Percentiles rank a stretch among this genome's conserved stretches.
Evolutionary conservation across 2,888 invertebrate genomes (phyloP).

Genomic region (Phalera bucephala): DNA sequence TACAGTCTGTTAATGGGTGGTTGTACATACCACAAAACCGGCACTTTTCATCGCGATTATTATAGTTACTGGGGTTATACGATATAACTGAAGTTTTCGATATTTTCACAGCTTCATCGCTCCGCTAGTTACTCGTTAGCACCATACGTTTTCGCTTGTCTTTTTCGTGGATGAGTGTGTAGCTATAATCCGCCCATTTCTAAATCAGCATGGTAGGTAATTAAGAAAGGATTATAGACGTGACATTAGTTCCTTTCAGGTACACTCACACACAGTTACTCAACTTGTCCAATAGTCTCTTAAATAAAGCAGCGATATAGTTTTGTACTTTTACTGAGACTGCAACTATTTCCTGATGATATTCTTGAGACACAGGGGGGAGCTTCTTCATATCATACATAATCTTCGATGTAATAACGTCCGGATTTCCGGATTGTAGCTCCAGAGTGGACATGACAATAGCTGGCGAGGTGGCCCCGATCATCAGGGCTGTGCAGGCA

Average conservation of each 20-base stretch:
- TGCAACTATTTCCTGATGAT: slow-evolving; percentile 23
- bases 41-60: slow-evolving; percentile 8
- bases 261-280: no score
- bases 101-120: slow-evolving; percentile 21
- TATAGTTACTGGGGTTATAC: neutral
- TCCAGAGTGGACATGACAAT: no score
- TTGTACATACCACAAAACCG: slow-evolving; percentile 9
- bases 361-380: slow-evolving; percentile 8
- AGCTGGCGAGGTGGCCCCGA: no score
- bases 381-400: slow-evolving; percentile 4
- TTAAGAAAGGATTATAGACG: no score
- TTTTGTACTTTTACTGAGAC: no score
- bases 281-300: no score
- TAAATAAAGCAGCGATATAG: slow-evolving; percentile 15
- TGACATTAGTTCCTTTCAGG: slow-evolving; percentile 17
- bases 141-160: slow-evolving; percentile 7
- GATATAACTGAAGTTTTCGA: neutral
- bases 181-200: slow-evolving; percentile 34
- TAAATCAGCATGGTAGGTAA: no score
- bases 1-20: slow-evolving; percentile 20
- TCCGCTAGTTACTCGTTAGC: slow-evolving; percentile 24
- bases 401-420: no score
- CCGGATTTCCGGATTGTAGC: no score
- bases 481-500: no score
- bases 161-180: slow-evolving; percentile 11